Base-by-base conservation (phyloP, 2,888 invertebrate genomes). In the Dorcus parallelipipedus region DNA sequence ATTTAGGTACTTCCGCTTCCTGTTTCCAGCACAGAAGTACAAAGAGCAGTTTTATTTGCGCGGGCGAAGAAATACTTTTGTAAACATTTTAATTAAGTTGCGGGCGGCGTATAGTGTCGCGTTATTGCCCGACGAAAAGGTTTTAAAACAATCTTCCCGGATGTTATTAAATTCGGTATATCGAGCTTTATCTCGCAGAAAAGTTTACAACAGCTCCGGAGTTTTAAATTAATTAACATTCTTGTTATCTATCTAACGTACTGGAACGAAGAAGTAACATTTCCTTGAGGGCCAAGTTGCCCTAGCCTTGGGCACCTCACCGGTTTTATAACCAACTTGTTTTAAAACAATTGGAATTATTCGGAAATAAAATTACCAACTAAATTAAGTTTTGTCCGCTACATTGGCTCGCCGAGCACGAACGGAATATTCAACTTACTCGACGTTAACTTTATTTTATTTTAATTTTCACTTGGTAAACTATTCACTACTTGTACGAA, bases 141-240 rank as follows among this genome's bases (percentile, higher is more conserved):
- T 33, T 33, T 33, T 33, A 33, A 33, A 33, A 33, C 26, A 33
- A 33, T 33, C 26, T 33, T 33, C 26, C 26, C 26, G 26, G 26
- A 33, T 33, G 26, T 33, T 33, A 45, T 45, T 45, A 9, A 45
- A 45, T 50, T 50, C n/a, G 7, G 14, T 38, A 38, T 50, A 50
- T 50, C 47, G 43, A 38, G 51, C 54, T 59, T 55, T 62, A 65
- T 67, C 61, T 64, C 64, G 60, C 63, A 49, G 58, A 64, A 70
- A 72, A 73, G 69, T 72, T 72, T 68, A 69, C 67, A 69, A 66
- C 69, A 70, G 66, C 69, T 68, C 64, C 60, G 14, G 68, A 74
- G 70, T 76, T 75, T 71, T 67, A 71, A 75, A 74, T 76, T 76
- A 75, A 75, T 74, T 74, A 76, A 75, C 74, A 74, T 76, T 75